Evolutionary conservation across 2,797 vertebrate genomes (phyloP), one percentile per base, ranked within the genome.

Genomic region (Lates japonicus): DNA sequence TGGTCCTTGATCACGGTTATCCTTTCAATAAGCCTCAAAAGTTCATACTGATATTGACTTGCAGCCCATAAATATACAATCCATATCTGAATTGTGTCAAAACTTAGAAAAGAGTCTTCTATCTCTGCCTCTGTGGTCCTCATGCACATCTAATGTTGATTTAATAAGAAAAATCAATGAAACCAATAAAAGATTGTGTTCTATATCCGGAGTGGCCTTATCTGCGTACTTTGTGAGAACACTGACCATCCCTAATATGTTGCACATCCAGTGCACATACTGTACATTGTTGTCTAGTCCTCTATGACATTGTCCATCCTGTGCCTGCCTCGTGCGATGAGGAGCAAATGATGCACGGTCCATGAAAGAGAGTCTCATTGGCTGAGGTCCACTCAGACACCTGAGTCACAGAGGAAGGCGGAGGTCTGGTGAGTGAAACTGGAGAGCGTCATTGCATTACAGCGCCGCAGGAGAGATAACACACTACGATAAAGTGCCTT

Each of bases 371-470:
- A 71, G 70, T 89, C 76, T 84, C 59, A 55, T 10, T 92, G 88
- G 90, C 91, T 41, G 57, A 78, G n/a, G 58, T 82, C 88, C 86
- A 87, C 65, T 80, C 82, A 87, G 93, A 93, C 90, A 93, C 91
- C 88, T 90, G 92, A 93, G 85, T 93, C 90, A 88, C 80, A 42
- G 78, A 90, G 82, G 87, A 88, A 85, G 87, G 83, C 46, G 2
- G 78, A 72, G 86, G 87, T 88, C 90, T 87, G 85, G 33, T 60
- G 84, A 86, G 89, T 86, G 89, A 90, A 92, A 92, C 86, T 57
- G 77, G 90, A 92, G 88, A 90, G 70, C 80, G 83, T 80, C 78
- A 83, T 83, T 81, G 86, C 89, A 86, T 90, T 90, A 84, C 88
- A 87, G 78, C 82, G 55, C 67, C 49, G 83, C 81, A 57, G 78